phyloP scores from a whole-genome alignment of 2,113 vertebrate genomes.

The Microtus oregoni region DNA sequence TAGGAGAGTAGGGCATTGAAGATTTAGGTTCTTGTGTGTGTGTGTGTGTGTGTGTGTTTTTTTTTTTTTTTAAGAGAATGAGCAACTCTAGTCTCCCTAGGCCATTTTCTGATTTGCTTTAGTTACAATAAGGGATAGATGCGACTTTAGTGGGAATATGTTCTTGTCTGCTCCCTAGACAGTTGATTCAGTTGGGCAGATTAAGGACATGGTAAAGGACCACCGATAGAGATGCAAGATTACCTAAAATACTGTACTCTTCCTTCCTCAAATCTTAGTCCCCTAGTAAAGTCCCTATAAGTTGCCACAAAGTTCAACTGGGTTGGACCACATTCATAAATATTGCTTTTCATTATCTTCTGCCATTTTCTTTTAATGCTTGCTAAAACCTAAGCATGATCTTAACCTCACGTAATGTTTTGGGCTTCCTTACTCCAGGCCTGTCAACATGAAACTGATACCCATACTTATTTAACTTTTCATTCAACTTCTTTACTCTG shows the following conservation, averaged over 20 bases:
- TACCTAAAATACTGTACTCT: neutral
- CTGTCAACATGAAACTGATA: neutral
- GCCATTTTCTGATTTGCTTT: neutral
- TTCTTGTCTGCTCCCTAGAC: neutral
- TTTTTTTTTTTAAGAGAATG: too few relatives aligned
- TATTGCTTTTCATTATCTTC: neutral
- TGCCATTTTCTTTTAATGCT: neutral
- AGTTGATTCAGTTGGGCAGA: neutral
- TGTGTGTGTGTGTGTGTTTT: too few relatives aligned
- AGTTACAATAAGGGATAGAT: neutral
- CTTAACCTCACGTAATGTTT: neutral
- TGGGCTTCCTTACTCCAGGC: neutral
- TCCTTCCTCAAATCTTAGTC: neutral
- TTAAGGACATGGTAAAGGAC: neutral
- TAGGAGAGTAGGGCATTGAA: neutral
- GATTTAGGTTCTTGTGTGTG: neutral
- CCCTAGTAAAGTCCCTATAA: neutral
- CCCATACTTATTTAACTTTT: neutral
- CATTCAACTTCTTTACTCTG: neutral
- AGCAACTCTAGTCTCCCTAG: too few relatives aligned
- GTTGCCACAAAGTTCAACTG: neutral
- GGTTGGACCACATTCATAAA: neutral
- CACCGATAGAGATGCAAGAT: fast-evolving
- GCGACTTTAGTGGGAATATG: neutral
- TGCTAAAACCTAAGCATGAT: neutral